phyloP scores from a whole-genome alignment of 2,113 vertebrate genomes.

The Tilapia sparmanii region DNA sequence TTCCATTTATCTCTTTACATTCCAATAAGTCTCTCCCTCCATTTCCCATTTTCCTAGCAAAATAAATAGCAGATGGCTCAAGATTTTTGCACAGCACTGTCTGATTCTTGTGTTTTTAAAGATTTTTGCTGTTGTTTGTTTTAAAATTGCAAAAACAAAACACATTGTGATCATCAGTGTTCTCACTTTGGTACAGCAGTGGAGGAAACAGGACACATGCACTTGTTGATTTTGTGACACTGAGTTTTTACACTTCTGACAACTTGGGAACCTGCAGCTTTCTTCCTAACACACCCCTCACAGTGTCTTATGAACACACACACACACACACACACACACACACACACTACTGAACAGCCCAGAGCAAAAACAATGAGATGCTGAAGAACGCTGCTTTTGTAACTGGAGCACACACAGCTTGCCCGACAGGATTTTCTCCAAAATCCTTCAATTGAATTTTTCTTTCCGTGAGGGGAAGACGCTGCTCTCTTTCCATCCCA shows the following conservation, averaged over 20 bases:
- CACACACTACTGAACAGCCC: background rate
- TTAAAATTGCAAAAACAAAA: background rate
- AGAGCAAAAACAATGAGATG: slow-evolving; percentile 14
- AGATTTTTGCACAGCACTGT: background rate
- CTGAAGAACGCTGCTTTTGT: slow-evolving; percentile 37
- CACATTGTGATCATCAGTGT: background rate
- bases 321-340: background rate
- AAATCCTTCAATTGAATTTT: slow-evolving; percentile 57
- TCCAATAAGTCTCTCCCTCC: background rate
- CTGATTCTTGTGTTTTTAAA: background rate
- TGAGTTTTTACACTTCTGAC: background rate
- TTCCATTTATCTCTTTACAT: background rate
- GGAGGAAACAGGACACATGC: background rate
- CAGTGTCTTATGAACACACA: background rate
- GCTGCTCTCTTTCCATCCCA: slow-evolving; percentile 29
- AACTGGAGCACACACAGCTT: slow-evolving; percentile 42
- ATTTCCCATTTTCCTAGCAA: background rate
- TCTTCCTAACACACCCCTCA: slow-evolving; percentile 9
- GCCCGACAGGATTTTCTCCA: slow-evolving; percentile 49
- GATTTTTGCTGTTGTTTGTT: background rate
- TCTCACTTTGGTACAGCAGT: background rate
- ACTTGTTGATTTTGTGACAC: background rate
- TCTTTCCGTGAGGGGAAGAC: slow-evolving; percentile 18
- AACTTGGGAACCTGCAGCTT: slow-evolving; percentile 14
- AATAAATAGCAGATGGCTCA: background rate